Percentiles rank a stretch among this genome's conserved stretches.
phyloP scores from a whole-genome alignment of 2,113 vertebrate genomes.

The Microcebus jonahi region DNA sequence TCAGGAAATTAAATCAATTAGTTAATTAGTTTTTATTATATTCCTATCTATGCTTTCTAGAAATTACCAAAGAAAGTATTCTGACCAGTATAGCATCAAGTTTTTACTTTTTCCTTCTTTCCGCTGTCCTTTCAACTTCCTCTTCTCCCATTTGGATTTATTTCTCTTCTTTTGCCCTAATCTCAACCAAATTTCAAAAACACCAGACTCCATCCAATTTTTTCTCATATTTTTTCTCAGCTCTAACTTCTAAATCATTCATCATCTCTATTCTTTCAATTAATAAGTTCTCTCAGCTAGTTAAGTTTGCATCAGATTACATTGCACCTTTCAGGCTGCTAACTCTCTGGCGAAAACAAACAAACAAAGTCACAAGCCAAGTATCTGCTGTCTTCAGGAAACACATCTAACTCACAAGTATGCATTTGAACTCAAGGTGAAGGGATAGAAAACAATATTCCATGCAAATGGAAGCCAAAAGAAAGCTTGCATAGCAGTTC shows the following conservation, averaged over 20 bases:
- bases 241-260: background rate
- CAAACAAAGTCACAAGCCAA: background rate
- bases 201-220: background rate
- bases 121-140: background rate
- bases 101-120: constrained; percentile 5
- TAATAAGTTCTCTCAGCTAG: background rate
- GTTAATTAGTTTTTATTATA: background rate
- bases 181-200: background rate
- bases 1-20: background rate
- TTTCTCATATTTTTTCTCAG: background rate
- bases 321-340: background rate
- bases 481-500: too few species aligned
- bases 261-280: background rate
- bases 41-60: background rate
- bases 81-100: background rate
- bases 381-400: too few species aligned
- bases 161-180: background rate
- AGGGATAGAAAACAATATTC: too few species aligned
- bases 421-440: too few species aligned
- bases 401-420: too few species aligned
- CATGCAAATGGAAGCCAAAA: too few species aligned
- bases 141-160: constrained; percentile 8
- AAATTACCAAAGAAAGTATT: background rate
- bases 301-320: background rate
- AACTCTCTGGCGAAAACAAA: background rate